Conservation (phyloP, 2,888 invertebrate species). For the Boloria selene region DNA sequence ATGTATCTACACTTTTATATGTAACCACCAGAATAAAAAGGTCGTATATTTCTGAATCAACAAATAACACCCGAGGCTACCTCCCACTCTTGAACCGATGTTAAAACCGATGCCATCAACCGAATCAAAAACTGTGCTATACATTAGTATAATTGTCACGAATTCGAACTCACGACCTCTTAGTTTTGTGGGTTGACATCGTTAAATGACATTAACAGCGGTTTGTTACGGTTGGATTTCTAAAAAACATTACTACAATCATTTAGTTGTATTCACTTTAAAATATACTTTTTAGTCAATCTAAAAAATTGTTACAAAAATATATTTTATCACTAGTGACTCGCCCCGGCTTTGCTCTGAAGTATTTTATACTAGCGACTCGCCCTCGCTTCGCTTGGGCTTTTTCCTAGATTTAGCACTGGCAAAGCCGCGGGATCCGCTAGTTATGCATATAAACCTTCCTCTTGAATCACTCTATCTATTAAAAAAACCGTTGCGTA, state of each 20-base stretch:
- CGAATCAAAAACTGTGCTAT: conserved; percentile 13
- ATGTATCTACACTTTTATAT: too few species aligned
- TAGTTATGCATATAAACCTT: too few species aligned
- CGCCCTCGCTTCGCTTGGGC: too few species aligned
- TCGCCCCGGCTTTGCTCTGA: too few species aligned
- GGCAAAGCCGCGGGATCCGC: too few species aligned
- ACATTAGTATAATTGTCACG: conserved; percentile 32
- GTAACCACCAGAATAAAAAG: neutral
- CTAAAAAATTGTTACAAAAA: too few species aligned
- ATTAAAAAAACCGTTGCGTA: too few species aligned
- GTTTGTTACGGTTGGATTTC: conserved; percentile 8
- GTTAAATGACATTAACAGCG: conserved; percentile 8
- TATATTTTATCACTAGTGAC: too few species aligned
- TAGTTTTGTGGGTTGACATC: conserved; percentile 18
- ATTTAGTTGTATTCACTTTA: neutral
- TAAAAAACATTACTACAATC: neutral
- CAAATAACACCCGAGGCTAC: neutral
- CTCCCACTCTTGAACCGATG: conserved; percentile 8
- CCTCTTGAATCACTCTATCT: too few species aligned
- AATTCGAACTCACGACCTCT: conserved; percentile 25
- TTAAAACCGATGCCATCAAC: conserved; percentile 2
- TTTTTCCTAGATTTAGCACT: too few species aligned
- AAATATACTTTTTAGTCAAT: neutral
- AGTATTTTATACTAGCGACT: too few species aligned
- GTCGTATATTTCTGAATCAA: conserved; percentile 7